Percentiles rank a stretch among this genome's conserved stretches.
phyloP scores from a whole-genome alignment of 2,113 vertebrate species.

The Panthera leo region DNA sequence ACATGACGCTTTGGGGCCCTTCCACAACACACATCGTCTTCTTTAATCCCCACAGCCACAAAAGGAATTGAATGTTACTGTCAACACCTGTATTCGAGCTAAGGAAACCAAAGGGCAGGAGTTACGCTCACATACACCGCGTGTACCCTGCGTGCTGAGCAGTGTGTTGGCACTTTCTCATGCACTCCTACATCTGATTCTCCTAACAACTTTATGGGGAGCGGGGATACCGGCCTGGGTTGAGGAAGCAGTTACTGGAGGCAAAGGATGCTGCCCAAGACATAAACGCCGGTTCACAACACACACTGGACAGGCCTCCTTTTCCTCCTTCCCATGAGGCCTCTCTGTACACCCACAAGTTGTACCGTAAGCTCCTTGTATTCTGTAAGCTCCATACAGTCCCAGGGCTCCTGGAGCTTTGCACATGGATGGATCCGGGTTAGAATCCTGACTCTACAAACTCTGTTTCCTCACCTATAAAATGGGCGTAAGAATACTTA shows the following conservation, averaged over 20 bases:
- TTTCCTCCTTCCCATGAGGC: not conserved
- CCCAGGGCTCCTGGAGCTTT: not conserved
- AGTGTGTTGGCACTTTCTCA: not conserved
- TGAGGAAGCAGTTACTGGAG: not conserved
- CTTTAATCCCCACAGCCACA: not conserved
- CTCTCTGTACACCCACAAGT: not conserved
- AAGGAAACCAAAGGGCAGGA: not conserved
- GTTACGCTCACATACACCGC: not conserved
- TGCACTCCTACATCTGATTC: not conserved
- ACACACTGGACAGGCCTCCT: not conserved
- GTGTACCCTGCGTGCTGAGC: not conserved
- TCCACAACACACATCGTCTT: not conserved
- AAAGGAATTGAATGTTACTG: not conserved
- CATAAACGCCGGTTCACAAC: not conserved
- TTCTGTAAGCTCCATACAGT: not conserved
- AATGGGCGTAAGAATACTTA: not conserved
- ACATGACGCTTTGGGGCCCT: not conserved
- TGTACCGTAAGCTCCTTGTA: not conserved
- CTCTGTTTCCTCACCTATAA: not conserved
- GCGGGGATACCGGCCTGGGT: no score
- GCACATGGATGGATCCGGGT: not conserved
- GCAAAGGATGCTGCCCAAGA: not conserved
- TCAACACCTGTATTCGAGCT: not conserved
- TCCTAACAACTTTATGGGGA: not conserved
- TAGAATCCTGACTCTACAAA: not conserved